Evolutionary conservation across 2,113 vertebrate genomes (phyloP), one percentile per base, ranked within the genome.

Genomic region (Genyomyrus donnyi): DNA sequence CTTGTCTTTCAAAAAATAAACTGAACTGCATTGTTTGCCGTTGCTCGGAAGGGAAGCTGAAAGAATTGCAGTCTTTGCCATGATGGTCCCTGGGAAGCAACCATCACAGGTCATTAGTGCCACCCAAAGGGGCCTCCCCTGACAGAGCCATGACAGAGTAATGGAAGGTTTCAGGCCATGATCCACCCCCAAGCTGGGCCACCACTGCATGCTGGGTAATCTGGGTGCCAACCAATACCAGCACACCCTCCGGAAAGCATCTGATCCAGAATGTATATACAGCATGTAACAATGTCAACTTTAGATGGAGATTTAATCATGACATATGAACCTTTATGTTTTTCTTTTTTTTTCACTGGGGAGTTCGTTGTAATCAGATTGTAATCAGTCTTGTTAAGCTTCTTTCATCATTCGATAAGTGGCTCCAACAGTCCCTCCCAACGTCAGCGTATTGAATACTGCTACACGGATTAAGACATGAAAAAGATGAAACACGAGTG

Each of bases 101-200:
- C 89, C 89, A 89, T 92, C 31, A 88, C 46, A 56, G 50, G 39
- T 93, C 91, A 93, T 95, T 94, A 94, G 85, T 45, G 83, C 85
- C 90, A 87, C 91, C 85, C 53, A 35, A 66, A 90, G 48, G 45
- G 89, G 91, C 77, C 88, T 45, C 48, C 9, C 35, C 49, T 35
- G 88, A 86, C 42, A 66, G 88, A 13, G 87, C 31, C 56, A 87
- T 93, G 93, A 93, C 93, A 93, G 87, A 52, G 58, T 92, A 94
- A 95, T 92, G 91, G 92, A 49, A 42, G 1, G 77, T 90, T 92
- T 90, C 91, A 92, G 89, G 80, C 13, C 17, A 62, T 92, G 92
- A 92, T 31, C 93, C 92, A 92, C 48, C 90, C 77, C 90, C 91
- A 91, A 93, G 92, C 90, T 89, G 56, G 27, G 35, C 31, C 31